Conservation (phyloP, 2,888 invertebrate species). For the Neocrepidodera transversa region DNA sequence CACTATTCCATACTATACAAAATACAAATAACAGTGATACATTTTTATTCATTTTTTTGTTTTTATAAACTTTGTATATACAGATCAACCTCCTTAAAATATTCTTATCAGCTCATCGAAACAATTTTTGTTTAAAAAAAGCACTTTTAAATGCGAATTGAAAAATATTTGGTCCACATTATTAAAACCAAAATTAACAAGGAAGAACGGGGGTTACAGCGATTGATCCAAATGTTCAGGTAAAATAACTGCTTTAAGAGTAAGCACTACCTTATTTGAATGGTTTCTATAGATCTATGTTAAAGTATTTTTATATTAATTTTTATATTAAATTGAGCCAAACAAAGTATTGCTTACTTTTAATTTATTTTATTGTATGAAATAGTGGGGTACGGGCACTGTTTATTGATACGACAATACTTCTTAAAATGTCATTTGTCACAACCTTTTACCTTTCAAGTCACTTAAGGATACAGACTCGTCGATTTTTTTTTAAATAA, state of each 20-base stretch:
- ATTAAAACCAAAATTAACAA: slow-evolving; percentile 10
- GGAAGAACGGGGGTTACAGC: slow-evolving; percentile 14
- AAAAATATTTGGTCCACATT: slow-evolving; percentile 25
- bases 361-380: too few relatives aligned
- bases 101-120: slow-evolving; percentile 23
- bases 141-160: slow-evolving; percentile 39
- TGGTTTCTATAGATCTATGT: too few relatives aligned
- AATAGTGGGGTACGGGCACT: slow-evolving; percentile 41
- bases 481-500: slow-evolving; percentile 23
- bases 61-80: slow-evolving; percentile 29
- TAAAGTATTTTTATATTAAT: too few relatives aligned
- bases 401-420: slow-evolving; percentile 45
- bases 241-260: not conserved
- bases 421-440: slow-evolving; percentile 43
- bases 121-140: slow-evolving; percentile 27
- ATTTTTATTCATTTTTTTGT: slow-evolving; percentile 26
- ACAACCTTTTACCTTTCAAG: slow-evolving; percentile 43
- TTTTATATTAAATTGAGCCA: too few relatives aligned
- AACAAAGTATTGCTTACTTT: too few relatives aligned
- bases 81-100: slow-evolving; percentile 30
- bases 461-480: slow-evolving; percentile 30
- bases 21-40: slow-evolving; percentile 37
- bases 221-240: slow-evolving; percentile 19
- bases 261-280: too few relatives aligned
- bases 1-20: slow-evolving; percentile 48